These are phyloP conservation scores for Chelon labrosus DNA, from an alignment of 2,797 vertebrate genomes.

Conservation along the genomic window DNA sequence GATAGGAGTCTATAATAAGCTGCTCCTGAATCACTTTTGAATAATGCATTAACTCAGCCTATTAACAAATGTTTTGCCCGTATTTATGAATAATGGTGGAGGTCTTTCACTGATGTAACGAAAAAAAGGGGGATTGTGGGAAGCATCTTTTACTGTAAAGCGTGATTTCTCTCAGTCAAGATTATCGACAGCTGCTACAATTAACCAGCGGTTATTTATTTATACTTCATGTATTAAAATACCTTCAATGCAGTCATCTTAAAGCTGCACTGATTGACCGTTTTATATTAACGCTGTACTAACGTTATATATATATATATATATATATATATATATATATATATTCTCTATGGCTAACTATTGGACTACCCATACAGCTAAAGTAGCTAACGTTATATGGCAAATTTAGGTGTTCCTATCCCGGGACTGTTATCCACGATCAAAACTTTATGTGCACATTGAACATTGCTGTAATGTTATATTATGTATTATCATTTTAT, in stretches of 20 bases:
- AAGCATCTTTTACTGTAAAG: background rate
- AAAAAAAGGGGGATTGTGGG: background rate
- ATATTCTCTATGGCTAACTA: no score
- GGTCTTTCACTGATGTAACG: conserved; percentile 20
- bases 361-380: no score
- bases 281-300: background rate
- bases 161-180: background rate
- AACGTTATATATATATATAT: no score
- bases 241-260: background rate
- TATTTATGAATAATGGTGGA: conserved; percentile 33
- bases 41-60: conserved; percentile 50
- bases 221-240: background rate
- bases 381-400: no score
- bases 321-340: no score
- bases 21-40: conserved; percentile 48
- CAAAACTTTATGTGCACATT: no score
- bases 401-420: no score
- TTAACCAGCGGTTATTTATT: background rate
- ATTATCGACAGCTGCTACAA: conserved; percentile 1
- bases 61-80: conserved; percentile 44
- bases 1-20: conserved; percentile 52
- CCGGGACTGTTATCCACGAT: no score
- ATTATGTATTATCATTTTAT: no score
- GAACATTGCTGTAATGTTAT: no score
- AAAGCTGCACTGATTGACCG: background rate